Evolutionary conservation across 2,113 vertebrate species (phyloP), one percentile per base, ranked within the genome.

Genomic region (Leptodactylus fuscus): DNA sequence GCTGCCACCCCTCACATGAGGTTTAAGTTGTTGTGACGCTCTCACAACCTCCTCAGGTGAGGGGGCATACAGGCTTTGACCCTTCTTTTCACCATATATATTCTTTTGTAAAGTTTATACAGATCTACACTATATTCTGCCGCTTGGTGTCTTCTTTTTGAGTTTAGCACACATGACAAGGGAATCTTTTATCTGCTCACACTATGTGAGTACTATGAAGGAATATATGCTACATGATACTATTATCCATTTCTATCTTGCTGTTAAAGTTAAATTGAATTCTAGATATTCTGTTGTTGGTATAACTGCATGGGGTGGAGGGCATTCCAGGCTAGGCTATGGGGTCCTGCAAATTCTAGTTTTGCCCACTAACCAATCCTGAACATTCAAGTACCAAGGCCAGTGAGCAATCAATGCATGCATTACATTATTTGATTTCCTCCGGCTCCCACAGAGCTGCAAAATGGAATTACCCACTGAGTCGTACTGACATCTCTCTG

Each of bases 381-480:
- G 60, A 65, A 34, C 60, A 65, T 32, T 65, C 60, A 32, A 65
- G 60, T 65, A 32, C 60, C 60, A 32, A 34, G 60, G 60, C 60
- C 60, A 65, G 60, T 32, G 60, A 65, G 15, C 60, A 65, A 65
- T 65, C 60, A 65, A 65, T 65, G 60, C 60, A 65, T 32, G 60
- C 60, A 65, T 65, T 65, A 65, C 60, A 32, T 65, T 65, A 65
- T 65, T 65, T 65, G 60, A 65, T 65, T 65, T 65, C 32, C 60
- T 18, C n/a, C 29, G 32, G 29, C 60, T 65, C 60, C 60, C 60
- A 65, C 60, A 16, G 60, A 65, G 60, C 60, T 32, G 60, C 29
- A 65, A 65, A 65, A 65, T 65, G 60, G 60, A 65, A 65, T 65
- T 65, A 65, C 60, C 60, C 60, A 65, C 60, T 65, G 60, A 65